Percentiles rank a stretch among this genome's conserved stretches.
These are phyloP conservation scores for Holotrichia oblita DNA, from an alignment of 1,140 invertebrate species.

Conservation along the genomic window DNA sequence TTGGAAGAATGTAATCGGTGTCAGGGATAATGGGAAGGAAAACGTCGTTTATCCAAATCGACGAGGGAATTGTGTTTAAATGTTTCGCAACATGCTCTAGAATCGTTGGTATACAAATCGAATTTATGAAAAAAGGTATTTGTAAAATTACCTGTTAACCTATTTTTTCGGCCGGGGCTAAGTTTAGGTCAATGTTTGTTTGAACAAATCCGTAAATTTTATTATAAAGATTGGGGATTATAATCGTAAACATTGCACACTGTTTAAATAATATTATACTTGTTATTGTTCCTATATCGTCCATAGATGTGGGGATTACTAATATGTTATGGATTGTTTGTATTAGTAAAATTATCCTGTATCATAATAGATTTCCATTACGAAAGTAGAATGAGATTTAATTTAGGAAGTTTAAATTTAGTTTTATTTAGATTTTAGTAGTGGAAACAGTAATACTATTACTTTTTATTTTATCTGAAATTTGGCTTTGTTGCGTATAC, in stretches of 20 bases:
- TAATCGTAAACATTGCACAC: not conserved
- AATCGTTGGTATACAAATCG: not conserved
- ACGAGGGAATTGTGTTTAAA: slow-evolving; percentile 3
- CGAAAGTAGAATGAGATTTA: too few species aligned
- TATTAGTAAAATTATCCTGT: too few species aligned
- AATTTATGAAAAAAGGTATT: not conserved
- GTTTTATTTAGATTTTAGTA: too few species aligned
- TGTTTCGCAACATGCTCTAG: slow-evolving; percentile 15
- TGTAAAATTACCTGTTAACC: slow-evolving; percentile 10
- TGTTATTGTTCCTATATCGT: not conserved
- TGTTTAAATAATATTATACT: slow-evolving; percentile 9
- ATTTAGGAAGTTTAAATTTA: too few species aligned
- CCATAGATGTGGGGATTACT: not conserved
- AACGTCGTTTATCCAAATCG: not conserved
- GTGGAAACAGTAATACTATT: too few species aligned
- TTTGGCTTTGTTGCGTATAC: too few species aligned
- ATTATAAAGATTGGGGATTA: not conserved
- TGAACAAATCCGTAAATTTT: not conserved
- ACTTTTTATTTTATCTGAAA: too few species aligned
- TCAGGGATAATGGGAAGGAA: not conserved
- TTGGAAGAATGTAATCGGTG: slow-evolving; percentile 5
- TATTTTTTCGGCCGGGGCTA: not conserved
- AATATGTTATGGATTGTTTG: too few species aligned
- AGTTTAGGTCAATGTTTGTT: not conserved
- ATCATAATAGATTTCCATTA: too few species aligned